Percentiles rank a stretch among this genome's conserved stretches.
phyloP scores from a whole-genome alignment of 2,113 vertebrate genomes.

The Lepisosteus oculatus region DNA sequence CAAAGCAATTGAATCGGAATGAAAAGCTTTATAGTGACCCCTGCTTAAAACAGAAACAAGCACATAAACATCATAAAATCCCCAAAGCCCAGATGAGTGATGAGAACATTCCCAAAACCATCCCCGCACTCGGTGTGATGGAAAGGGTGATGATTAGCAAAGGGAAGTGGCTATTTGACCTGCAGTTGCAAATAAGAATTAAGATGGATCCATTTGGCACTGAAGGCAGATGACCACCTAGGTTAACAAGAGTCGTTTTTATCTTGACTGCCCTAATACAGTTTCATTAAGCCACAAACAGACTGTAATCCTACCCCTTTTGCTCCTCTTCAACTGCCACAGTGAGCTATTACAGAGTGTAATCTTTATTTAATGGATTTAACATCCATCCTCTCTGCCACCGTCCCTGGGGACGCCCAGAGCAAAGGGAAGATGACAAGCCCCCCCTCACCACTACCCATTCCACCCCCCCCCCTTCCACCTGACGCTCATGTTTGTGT shows the following conservation, averaged over 20 bases:
- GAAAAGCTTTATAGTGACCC: no score
- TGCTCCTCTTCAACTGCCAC: conserved; percentile 75
- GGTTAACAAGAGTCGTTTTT: conserved; percentile 58
- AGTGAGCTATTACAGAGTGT: conserved; percentile 82
- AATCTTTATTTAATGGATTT: conserved; percentile 99
- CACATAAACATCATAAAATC: no score
- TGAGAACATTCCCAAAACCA: no score
- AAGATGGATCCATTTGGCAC: conserved; percentile 43
- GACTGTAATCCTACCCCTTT: conserved; percentile 64
- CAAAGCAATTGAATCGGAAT: no score
- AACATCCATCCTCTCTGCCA: conserved; percentile 93
- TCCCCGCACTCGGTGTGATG: no score
- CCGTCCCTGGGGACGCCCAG: conserved; percentile 76
- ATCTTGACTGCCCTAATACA: conserved; percentile 54
- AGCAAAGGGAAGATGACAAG: conserved; percentile 77
- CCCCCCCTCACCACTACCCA: conserved; percentile 52
- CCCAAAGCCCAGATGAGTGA: no score
- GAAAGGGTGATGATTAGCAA: no score
- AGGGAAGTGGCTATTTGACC: no score
- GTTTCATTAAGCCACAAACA: conserved; percentile 72
- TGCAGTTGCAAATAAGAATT: not conserved
- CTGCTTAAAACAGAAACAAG: no score
- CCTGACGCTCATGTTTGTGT: conserved; percentile 98
- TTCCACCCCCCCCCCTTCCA: conserved; percentile 67
- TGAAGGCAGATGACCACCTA: conserved; percentile 55